phyloP scores from a whole-genome alignment of 2,113 vertebrate species.

The Bufo bufo region DNA sequence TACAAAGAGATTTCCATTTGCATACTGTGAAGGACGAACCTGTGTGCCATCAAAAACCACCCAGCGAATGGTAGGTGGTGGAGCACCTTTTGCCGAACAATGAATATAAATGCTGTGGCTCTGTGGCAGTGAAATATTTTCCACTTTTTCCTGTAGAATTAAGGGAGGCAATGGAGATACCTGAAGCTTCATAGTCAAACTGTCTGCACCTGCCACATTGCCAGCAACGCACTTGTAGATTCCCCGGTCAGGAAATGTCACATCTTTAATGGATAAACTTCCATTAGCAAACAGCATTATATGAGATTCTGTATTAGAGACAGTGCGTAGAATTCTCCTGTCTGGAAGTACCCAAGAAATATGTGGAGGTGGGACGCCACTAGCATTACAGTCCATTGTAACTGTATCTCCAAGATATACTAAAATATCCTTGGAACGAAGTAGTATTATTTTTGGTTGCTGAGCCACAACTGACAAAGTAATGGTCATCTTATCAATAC shows the following conservation, averaged over 20 bases:
- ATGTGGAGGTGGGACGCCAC: conserved; percentile 76
- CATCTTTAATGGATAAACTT: conserved; percentile 77
- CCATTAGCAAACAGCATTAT: conserved; percentile 76
- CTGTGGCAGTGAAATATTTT: conserved; percentile 76
- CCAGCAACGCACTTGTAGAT: conserved; percentile 85
- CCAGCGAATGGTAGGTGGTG: conserved; percentile 80
- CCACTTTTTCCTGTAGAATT: conserved; percentile 76
- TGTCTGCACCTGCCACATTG: conserved; percentile 81
- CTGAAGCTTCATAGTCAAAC: conserved; percentile 78
- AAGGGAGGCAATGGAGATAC: conserved; percentile 78
- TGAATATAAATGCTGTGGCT: conserved; percentile 77
- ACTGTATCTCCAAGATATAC: conserved; percentile 78
- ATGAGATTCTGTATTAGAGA: conserved; percentile 62
- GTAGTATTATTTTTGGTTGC: conserved; percentile 75
- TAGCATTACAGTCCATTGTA: conserved; percentile 79
- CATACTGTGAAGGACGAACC: conserved; percentile 79
- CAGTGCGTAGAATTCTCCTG: conserved; percentile 66
- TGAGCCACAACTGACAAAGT: conserved; percentile 75
- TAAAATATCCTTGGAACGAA: conserved; percentile 76
- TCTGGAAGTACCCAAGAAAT: conserved; percentile 89
- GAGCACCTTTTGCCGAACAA: conserved; percentile 80
- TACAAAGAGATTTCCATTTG: conserved; percentile 76
- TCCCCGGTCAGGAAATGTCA: conserved; percentile 76
- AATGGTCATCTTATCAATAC: conserved; percentile 72
- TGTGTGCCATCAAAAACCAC: conserved; percentile 75